Conservation (phyloP, 1,140 invertebrate genomes). For the Platorchestia sp. region DNA sequence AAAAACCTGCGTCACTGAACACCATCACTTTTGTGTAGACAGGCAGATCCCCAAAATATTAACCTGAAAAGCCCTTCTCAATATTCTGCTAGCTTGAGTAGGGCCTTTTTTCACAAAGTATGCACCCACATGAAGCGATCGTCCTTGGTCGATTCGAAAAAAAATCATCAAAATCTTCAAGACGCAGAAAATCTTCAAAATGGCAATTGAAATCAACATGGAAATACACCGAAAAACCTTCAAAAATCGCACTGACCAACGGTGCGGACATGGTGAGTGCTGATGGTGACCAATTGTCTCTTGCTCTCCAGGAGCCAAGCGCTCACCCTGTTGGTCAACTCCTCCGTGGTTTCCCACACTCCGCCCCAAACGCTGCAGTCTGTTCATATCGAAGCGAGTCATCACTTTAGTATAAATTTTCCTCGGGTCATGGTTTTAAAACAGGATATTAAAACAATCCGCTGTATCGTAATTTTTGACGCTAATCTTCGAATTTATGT, state of each 20-base stretch:
- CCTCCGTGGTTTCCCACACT: slow-evolving; percentile 11
- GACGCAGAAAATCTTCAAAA: neutral
- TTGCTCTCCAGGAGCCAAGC: slow-evolving; percentile 5
- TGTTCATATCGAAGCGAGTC: neutral
- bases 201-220: neutral
- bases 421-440: neutral
- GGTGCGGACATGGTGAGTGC: slow-evolving; percentile 7
- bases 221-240: neutral
- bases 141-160: neutral
- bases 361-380: slow-evolving; percentile 35
- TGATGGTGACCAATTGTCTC: slow-evolving; percentile 1
- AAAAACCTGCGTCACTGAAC: no score
- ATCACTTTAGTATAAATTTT: neutral
- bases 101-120: neutral
- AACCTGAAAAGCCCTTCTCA: neutral
- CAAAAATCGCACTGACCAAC: neutral
- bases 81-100: neutral
- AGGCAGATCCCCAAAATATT: neutral
- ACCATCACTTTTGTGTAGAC: neutral
- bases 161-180: neutral
- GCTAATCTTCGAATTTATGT: neutral
- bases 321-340: slow-evolving; percentile 9
- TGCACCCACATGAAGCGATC: neutral
- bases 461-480: neutral
- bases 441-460: neutral